Conservation (phyloP, 53 echinoderm and acorn worm species). For the Paracentrotus lividus region DNA sequence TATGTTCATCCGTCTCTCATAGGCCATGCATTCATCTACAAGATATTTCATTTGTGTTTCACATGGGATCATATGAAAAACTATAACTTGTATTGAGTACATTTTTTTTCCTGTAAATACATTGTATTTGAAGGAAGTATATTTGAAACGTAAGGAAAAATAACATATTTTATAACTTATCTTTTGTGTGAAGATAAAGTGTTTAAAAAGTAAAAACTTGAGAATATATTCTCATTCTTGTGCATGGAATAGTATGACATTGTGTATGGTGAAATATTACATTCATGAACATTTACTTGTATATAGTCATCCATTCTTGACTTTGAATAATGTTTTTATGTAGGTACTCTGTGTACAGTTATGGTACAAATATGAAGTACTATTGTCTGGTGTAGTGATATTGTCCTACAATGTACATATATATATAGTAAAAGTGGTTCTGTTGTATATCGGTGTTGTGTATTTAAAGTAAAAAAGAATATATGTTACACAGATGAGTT, state of each 20-base stretch:
- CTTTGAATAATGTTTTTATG: background rate
- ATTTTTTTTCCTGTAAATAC: background rate
- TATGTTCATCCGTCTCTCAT: conserved; percentile 24
- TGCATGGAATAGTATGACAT: background rate
- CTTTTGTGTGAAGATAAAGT: background rate
- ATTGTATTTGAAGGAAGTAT: background rate
- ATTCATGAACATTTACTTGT: background rate
- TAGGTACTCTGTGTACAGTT: background rate
- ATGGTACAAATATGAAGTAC: background rate
- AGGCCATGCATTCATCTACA: background rate
- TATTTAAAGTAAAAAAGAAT: background rate
- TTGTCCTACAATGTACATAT: background rate
- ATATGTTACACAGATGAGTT: background rate
- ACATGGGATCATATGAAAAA: background rate
- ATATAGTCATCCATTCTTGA: background rate
- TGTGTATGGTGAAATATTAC: background rate
- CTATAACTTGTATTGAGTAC: background rate
- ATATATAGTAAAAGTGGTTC: background rate
- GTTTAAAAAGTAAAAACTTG: background rate
- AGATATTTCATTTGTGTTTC: background rate
- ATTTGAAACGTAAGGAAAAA: background rate
- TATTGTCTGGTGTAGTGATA: background rate
- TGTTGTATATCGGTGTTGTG: background rate
- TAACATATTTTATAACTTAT: background rate
- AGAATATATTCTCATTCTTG: background rate